Evolutionary conservation across 2,888 invertebrate species (phyloP).

Genomic region (Leptopilina myrica): DNA sequence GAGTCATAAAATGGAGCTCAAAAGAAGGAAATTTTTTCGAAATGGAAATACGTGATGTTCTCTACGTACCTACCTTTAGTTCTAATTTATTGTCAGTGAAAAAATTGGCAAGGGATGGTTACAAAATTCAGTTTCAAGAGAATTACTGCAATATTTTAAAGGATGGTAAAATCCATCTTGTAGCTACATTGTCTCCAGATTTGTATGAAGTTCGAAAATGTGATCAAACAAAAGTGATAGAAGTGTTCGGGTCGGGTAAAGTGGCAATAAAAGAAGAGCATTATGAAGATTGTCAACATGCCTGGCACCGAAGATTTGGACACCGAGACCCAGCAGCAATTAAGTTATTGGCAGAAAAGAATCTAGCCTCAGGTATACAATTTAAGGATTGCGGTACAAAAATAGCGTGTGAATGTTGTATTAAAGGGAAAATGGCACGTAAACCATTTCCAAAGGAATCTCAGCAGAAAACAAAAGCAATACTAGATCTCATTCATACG

Average conservation of each 20-base stretch:
- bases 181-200: slow-evolving; percentile 38
- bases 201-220: slow-evolving; percentile 48
- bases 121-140: slow-evolving; percentile 48
- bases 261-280: slow-evolving; percentile 8
- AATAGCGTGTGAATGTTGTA: slow-evolving; percentile 55
- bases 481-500: slow-evolving; percentile 55
- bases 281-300: slow-evolving; percentile 53
- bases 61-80: too few species aligned
- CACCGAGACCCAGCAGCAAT: slow-evolving; percentile 49
- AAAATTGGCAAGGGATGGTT: too few species aligned
- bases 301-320: slow-evolving; percentile 47
- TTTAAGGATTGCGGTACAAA: slow-evolving; percentile 55
- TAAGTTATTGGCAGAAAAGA: slow-evolving; percentile 45
- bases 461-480: slow-evolving; percentile 45
- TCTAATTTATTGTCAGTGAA: too few species aligned
- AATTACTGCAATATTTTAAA: slow-evolving; percentile 47
- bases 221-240: slow-evolving; percentile 23
- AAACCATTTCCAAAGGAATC: slow-evolving; percentile 54
- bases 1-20: too few species aligned
- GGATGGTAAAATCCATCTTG: slow-evolving; percentile 44
- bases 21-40: too few species aligned
- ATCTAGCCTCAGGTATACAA: slow-evolving; percentile 51
- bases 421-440: slow-evolving; percentile 58
- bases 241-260: slow-evolving; percentile 37
- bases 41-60: too few species aligned